Evolutionary conservation across 1,140 invertebrate species (phyloP), one percentile per base, ranked within the genome.

Genomic region (Nylanderia fulva): DNA sequence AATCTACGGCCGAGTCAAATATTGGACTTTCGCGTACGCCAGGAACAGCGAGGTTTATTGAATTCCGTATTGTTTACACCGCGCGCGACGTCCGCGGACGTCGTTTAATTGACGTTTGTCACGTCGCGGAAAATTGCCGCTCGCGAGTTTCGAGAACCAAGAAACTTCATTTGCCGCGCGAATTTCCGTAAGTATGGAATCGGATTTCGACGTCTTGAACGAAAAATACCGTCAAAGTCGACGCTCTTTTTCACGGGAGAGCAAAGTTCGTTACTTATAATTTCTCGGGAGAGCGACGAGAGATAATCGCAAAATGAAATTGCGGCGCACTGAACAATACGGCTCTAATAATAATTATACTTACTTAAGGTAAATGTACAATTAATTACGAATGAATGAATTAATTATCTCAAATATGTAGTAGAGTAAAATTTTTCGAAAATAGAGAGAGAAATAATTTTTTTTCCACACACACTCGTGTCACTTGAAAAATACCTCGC

Each of bases 11-110:
- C 80, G 84, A 85, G 77, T 85, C 77, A 85, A 85, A 85, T 85
- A 85, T 85, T 85, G 84, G 48, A 85, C 64, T 85, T 85, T 83
- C 77, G 66, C 63, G 64, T 85, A 58, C 66, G 36, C 66, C 68
- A 39, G 52, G 68, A 63, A 72, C 56, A 61, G 84, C 64, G 21
- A 82, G 71, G 80, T 84, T 85, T 85, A 85, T 85, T 85, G 84
- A 85, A 85, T 85, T 85, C 61, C 84, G 84, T 72, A 85, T 85
- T 85, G 84, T 85, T 85, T 85, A 85, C 84, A 85, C 84, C 84
- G 54, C 42, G 36, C 84, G 54, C 42, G 36, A 83, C n/a, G 29
- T 83, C 84, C 84, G 84, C 60, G 64, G 84, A 71, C 84, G 77
- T 83, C 45, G 56, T 83, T 85, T 85, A 85, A 85, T 85, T 69